Evolutionary conservation across 2,113 vertebrate genomes (phyloP).

Genomic region (Leptobrachium ailaonicum): DNA sequence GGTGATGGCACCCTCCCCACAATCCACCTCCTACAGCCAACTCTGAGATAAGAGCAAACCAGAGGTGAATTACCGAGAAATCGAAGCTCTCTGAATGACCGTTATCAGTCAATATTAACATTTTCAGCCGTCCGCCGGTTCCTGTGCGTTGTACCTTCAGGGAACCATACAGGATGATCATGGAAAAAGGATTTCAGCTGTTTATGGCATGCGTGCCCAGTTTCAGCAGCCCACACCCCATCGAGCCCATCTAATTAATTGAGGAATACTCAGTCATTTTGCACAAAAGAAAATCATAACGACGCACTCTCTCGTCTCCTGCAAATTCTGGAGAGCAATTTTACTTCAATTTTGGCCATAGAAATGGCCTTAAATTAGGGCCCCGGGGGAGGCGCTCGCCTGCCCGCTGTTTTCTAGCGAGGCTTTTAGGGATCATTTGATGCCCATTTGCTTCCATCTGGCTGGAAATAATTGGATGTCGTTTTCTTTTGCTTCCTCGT

Average conservation of each 20-base stretch:
- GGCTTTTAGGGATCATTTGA: constrained; percentile 38
- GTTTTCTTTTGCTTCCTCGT: constrained; percentile 10
- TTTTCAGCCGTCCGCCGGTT: neutral
- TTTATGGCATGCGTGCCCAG: neutral
- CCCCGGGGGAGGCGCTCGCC: constrained; percentile 1
- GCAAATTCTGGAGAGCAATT: constrained; percentile 34
- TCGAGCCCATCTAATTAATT: constrained; percentile 22
- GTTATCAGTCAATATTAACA: too few species aligned
- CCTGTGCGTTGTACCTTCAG: neutral
- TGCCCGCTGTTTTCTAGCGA: neutral
- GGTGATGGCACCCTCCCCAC: too few species aligned
- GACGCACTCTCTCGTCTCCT: constrained; percentile 12
- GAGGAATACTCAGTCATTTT: neutral
- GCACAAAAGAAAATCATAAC: neutral
- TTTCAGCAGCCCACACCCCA: neutral
- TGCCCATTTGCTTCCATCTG: constrained; percentile 40
- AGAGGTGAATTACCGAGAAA: too few species aligned
- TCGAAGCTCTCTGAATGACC: too few species aligned
- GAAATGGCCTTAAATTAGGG: constrained; percentile 31
- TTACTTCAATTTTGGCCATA: constrained; percentile 32
- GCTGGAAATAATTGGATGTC: constrained; percentile 29
- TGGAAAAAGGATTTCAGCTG: neutral
- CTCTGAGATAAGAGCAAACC: too few species aligned
- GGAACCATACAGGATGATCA: neutral
- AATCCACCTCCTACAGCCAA: too few species aligned